Conservation (phyloP, 2,888 invertebrate genomes). For the Laothoe populi region DNA sequence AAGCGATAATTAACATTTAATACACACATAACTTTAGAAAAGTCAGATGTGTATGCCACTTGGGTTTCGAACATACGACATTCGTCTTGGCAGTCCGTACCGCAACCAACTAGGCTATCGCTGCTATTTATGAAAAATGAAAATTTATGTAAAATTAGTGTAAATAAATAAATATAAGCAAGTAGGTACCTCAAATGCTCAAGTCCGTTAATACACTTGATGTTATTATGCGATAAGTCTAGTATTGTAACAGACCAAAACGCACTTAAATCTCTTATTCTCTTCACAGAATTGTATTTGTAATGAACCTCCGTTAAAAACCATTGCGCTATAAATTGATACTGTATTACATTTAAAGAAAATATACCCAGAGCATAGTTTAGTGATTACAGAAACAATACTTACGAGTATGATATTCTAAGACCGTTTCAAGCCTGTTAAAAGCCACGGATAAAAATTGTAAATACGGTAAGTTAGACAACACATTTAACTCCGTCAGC, state of each 20-base stretch:
- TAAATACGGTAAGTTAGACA: slow-evolving; percentile 82
- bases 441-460: slow-evolving; percentile 84
- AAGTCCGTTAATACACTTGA: slow-evolving; percentile 82
- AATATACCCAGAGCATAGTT: not conserved
- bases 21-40: too few species aligned
- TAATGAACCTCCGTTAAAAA: slow-evolving; percentile 86
- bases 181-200: slow-evolving; percentile 74
- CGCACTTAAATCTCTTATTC: slow-evolving; percentile 78
- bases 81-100: too few species aligned
- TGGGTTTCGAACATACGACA: too few species aligned
- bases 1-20: too few species aligned
- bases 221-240: slow-evolving; percentile 86
- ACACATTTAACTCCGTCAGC: slow-evolving; percentile 75
- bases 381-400: slow-evolving; percentile 31
- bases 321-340: slow-evolving; percentile 74
- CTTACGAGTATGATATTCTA: slow-evolving; percentile 83
- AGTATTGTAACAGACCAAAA: slow-evolving; percentile 87
- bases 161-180: not conserved
- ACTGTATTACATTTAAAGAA: not conserved
- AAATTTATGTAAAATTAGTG: not conserved
- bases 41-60: too few species aligned
- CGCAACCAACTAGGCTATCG: too few species aligned
- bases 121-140: too few species aligned
- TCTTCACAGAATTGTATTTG: slow-evolving; percentile 82
- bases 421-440: slow-evolving; percentile 78